Evolutionary conservation across 1,140 invertebrate species (phyloP), one percentile per base, ranked within the genome.

Genomic region (Orius insidiosus): DNA sequence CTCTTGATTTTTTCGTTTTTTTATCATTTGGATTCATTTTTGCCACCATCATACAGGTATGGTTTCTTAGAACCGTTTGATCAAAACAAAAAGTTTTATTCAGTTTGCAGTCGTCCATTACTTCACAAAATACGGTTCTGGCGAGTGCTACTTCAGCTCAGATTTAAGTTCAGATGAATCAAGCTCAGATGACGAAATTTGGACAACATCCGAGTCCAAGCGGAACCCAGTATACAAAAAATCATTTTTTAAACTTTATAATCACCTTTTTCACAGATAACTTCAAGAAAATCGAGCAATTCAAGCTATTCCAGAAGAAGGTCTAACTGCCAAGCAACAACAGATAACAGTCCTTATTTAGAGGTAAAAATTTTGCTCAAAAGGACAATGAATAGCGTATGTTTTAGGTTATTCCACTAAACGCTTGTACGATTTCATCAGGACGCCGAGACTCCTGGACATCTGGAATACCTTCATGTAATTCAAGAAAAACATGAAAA

Each of bases 21-120:
- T 69, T 88, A 14, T 85, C 82, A 9, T 89, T 88, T 56, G 75
- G 73, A 1, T 90, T 87, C 60, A 85, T 89, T 42, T 84, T 88
- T 54, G 84, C 85, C 3, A 86, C 85, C 1, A 86, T 89, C 44
- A 75, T 85, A 47, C 80, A 81, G 63, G 71, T 72, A 56, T 55
- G 51, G 41, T 0, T 44, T 38, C 1, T 43, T 7, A 35, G 11
- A 30, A 18, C 31, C 18, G 13, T 15, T 39, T 14, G 13, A 7
- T 39, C 14, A 24, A 24, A 24, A 24, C 24, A 4, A 4, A 7
- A 24, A 4, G 24, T 49, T 35, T 52, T 38, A 60, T 57, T 39
- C 56, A 80, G 68, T 90, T 88, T 61, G 85, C 84, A 4, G 71
- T 85, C 5, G 85, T 90, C 0, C 85, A 90, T 58, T 87, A 85